Percentiles rank a stretch among this genome's conserved stretches.
Evolutionary conservation across 2,888 invertebrate genomes (phyloP).

Genomic region (Dicranocentrus wangi): DNA sequence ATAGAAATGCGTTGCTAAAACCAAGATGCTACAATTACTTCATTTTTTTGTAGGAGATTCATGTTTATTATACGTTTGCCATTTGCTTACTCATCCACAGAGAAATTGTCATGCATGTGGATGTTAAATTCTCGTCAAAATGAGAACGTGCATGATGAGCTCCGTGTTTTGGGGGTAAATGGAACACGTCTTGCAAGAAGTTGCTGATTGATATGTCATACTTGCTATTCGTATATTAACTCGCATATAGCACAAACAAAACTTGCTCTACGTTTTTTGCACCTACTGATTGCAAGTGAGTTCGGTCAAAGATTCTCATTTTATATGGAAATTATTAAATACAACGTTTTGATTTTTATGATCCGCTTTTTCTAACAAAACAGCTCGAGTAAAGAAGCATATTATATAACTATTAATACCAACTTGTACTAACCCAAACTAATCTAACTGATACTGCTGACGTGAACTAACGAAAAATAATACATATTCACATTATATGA

Average conservation of each 20-base stretch:
- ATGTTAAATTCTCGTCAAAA: not conserved
- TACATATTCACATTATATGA: not conserved
- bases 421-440: constrained; percentile 18
- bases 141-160: constrained; percentile 38
- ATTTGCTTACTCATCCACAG: constrained; percentile 1
- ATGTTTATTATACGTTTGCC: not conserved
- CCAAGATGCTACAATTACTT: not conserved
- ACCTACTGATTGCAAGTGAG: too few species aligned
- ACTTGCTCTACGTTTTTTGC: constrained; percentile 41
- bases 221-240: constrained; percentile 11
- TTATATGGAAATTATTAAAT: not conserved
- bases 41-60: not conserved
- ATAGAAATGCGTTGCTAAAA: not conserved
- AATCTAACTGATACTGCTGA: constrained; percentile 10
- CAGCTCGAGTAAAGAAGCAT: constrained; percentile 4
- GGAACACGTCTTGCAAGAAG: constrained; percentile 29
- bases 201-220: constrained; percentile 21
- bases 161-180: constrained; percentile 40
- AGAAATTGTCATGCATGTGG: constrained; percentile 18
- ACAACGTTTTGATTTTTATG: not conserved
- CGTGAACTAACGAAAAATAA: not conserved
- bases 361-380: constrained; percentile 9
- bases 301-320: too few species aligned
- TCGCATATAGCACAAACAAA: constrained; percentile 13
- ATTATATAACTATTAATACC: not conserved